Conservation (phyloP, 2,888 invertebrate genomes). For the Morpho deidamia region DNA sequence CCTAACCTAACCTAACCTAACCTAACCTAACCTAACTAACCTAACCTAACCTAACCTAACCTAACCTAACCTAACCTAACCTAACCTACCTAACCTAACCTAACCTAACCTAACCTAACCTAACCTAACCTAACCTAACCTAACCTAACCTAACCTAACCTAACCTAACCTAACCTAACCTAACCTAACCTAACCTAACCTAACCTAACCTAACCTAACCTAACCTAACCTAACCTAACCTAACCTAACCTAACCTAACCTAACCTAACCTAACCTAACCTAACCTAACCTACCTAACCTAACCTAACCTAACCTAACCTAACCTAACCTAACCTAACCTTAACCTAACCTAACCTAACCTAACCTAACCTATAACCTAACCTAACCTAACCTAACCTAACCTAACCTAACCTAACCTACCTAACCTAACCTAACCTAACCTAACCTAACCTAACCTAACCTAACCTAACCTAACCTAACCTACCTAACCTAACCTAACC, state of each 20-base stretch:
- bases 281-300: slow-evolving; percentile 10
- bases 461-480: no score
- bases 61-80: slow-evolving; percentile 4
- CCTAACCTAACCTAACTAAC: no score
- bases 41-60: slow-evolving; percentile 29
- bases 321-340: slow-evolving; percentile 17
- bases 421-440: slow-evolving; percentile 24
- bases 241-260: no score
- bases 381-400: slow-evolving; percentile 1
- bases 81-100: slow-evolving; percentile 15
- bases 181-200: no score
- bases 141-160: no score
- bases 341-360: slow-evolving; percentile 14
- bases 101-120: slow-evolving; percentile 20
- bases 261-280: no score
- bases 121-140: no score
- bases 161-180: no score
- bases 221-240: no score
- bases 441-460: no score
- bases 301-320: slow-evolving; percentile 16
- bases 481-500: slow-evolving; percentile 30
- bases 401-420: slow-evolving; percentile 22
- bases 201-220: no score
- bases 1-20: no score
- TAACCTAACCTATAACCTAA: not conserved